Evolutionary conservation across 2,888 invertebrate genomes (phyloP).

Genomic region (Drosophila anomalata): DNA sequence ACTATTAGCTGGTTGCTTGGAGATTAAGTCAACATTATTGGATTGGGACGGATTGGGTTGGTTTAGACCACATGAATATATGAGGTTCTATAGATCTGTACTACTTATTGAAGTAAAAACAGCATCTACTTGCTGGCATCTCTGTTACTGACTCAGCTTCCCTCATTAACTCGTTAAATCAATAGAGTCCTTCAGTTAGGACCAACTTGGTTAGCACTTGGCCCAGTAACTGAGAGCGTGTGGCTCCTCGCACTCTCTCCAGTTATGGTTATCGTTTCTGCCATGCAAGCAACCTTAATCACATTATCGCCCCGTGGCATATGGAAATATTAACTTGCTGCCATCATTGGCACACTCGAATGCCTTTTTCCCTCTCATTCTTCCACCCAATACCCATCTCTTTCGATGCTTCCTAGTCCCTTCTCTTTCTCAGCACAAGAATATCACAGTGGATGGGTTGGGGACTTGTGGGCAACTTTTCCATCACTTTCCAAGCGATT

Average conservation of each 20-base stretch:
- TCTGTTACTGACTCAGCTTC: not conserved
- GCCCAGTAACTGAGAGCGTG: not conserved
- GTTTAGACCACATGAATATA: too few species aligned
- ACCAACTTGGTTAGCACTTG: constrained; percentile 24
- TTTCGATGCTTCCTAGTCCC: not conserved
- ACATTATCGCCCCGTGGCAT: constrained; percentile 45
- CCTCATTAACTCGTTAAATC: not conserved
- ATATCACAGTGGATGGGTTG: constrained; percentile 5
- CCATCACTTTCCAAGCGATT: constrained; percentile 79
- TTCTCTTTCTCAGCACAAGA: not conserved
- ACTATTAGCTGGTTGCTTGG: constrained; percentile 31
- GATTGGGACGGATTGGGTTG: too few species aligned
- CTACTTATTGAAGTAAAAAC: not conserved
- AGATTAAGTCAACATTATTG: constrained; percentile 34
- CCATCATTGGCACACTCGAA: constrained; percentile 43
- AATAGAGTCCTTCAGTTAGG: constrained; percentile 17
- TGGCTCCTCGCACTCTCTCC: constrained; percentile 4
- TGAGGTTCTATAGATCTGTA: not conserved
- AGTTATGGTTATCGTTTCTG: constrained; percentile 30
- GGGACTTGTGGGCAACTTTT: constrained; percentile 70
- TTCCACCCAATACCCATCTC: not conserved
- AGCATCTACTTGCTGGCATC: not conserved
- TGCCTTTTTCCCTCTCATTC: constrained; percentile 25
- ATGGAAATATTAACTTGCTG: constrained; percentile 52
- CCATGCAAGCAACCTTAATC: constrained; percentile 37